Evolutionary conservation across 2,888 invertebrate species (phyloP), one percentile per base, ranked within the genome.

Genomic region (Labia minor): DNA sequence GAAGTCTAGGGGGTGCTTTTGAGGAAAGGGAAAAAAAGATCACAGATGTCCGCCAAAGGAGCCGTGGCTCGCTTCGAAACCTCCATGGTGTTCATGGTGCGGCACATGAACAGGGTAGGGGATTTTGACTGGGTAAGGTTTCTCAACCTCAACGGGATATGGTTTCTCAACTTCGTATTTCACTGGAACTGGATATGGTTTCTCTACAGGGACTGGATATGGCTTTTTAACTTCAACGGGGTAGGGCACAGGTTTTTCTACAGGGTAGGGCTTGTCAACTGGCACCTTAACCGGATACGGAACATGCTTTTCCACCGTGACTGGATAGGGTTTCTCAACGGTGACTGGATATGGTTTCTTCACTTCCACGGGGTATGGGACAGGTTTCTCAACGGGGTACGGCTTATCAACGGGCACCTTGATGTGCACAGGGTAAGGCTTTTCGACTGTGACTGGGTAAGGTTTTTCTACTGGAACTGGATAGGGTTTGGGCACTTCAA

Each of bases 341-440:
- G 86, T 85, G 76, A 66, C 64, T 18, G 68, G 68, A 64, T 66
- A 66, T 19, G 65, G 67, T 66, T 70, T 70, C 63, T 67, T 67
- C 11, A 70, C 67, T 26, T 65, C 65, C 64, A 88, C 83, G 69
- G 86, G 85, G 65, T 89, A 85, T 71, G 87, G 87, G 73, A 88
- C 87, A 0, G 82, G 76, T 1, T 88, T 83, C 72, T 87, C 87
- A 2, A 83, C 82, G 69, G 81, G 82, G 20, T 81, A 77, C 61
- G 83, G 79, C 67, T 69, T 66, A 37, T 67, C 67, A 8, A 79
- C 78, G 62, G 81, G 83, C 72, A 82, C 76, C 69, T 77, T 77
- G 4, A 89, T 88, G 74, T 67, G 65, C n/a, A 67, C 67, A 10
- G 67, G 67, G 61, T 65, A 65, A 16, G 67, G 67, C 21, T 65